Conservation (phyloP, 1,140 invertebrate species). For the Antheraea pernyi region DNA sequence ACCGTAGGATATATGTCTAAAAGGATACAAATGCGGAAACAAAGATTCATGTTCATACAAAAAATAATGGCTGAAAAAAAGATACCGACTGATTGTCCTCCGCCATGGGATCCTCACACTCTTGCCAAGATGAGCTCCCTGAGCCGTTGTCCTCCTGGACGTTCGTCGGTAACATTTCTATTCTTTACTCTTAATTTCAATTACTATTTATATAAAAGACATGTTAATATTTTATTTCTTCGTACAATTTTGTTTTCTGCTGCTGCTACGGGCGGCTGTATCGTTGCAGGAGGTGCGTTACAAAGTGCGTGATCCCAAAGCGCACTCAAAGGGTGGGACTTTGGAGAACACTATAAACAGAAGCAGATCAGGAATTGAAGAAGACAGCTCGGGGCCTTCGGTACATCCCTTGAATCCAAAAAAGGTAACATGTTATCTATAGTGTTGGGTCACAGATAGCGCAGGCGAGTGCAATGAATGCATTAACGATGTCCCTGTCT, state of each 20-base stretch:
- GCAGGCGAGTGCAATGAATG: neutral
- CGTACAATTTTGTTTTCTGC: neutral
- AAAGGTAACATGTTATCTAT: constrained; percentile 75
- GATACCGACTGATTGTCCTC: constrained; percentile 86
- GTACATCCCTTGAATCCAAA: constrained; percentile 84
- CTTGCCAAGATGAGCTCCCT: constrained; percentile 79
- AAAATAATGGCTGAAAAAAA: constrained; percentile 96
- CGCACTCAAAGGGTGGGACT: constrained; percentile 93
- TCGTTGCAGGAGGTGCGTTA: constrained; percentile 92
- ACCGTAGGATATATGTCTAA: constrained; percentile 98
- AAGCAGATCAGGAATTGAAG: constrained; percentile 81
- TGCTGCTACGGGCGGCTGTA: neutral
- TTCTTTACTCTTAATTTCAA: neutral
- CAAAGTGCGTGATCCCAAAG: constrained; percentile 95
- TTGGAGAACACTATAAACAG: constrained; percentile 94
- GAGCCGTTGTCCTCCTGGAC: constrained; percentile 63
- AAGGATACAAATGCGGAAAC: constrained; percentile 97
- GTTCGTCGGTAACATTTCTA: constrained; percentile 58
- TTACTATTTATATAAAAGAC: no score
- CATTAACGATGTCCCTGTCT: neutral
- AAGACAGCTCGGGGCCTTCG: constrained; percentile 82
- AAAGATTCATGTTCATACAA: constrained; percentile 92
- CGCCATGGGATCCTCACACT: constrained; percentile 82
- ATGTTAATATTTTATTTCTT: no score
- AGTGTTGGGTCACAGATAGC: no score